Base-by-base conservation (phyloP, 2,113 vertebrate genomes). In the Orthochromis malagaraziensis region DNA sequence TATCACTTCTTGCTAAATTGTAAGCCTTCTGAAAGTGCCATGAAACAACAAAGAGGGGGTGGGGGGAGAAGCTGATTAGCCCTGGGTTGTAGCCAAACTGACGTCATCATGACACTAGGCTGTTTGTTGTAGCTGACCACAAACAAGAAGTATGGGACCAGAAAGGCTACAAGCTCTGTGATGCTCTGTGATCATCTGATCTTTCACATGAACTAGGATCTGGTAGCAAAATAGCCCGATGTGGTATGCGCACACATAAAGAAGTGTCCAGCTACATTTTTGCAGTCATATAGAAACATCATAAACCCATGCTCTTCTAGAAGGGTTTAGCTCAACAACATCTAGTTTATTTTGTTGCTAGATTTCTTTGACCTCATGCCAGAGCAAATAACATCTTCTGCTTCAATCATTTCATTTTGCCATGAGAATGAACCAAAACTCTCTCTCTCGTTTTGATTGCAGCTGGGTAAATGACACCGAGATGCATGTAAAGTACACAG, bases 101-200 rank as follows among this genome's bases (percentile, higher is more conserved):
- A 95, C 92, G 86, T 96, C 94, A 96, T 88, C 53, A 6, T 38
- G 91, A 93, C 94, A 93, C 93, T 90, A 10, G 91, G 75, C 75
- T 73, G 84, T 93, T 94, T 93, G 92, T 93, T 94, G 91, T 42
- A 85, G 87, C 26, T 57, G 77, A 91, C 91, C 82, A 40, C 88
- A 88, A 90, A 90, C 83, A 87, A 68, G 54, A 84, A 77, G 80
- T 68, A 60, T 47, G 91, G 85, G 84, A 93, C 88, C 83, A 81
- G 80, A 87, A 88, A 57, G 53, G 75, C 70, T 82, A 65, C 35
- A 29, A 85, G 88, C 87, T 90, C 42, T 75, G 21, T 45, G 90
- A 91, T 88, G 88, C 86, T 88, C 83, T 85, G 89, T 63, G 89
- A 94, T 94, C 88, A 95, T 94, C 90, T 90, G 91, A 91, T 95